Evolutionary conservation across 2,797 vertebrate genomes (phyloP), one percentile per base, ranked within the genome.

Genomic region (Premnoplex brunnescens): DNA sequence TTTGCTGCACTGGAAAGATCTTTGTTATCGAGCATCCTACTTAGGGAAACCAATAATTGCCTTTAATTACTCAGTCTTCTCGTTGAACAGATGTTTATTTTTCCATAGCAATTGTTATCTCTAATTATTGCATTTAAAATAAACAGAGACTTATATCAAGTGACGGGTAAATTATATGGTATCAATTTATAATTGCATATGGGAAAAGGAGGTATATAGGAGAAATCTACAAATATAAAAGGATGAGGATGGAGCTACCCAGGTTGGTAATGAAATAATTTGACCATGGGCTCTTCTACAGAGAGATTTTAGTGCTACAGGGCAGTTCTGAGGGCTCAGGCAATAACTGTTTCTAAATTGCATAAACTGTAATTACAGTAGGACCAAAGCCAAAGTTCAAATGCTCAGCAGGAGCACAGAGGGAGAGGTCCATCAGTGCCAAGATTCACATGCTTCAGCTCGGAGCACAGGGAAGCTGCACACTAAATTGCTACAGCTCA

Each of bases 51-150:
- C 93, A 89, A 11, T 71, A 66, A 71, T 95, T 79, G 60, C 55
- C 34, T 80, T 91, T 95, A 91, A 95, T 96, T 91, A 83, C 63
- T 95, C 94, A 72, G 63, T 84, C 78, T 85, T 90, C 89, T 79
- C 15, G 51, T 36, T 87, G 37, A 95, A 58, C 62, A 91, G 79
- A 73, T 95, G 85, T 95, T 98, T 93, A 94, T 96, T 97, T 97
- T 96, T 94, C 96, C 93, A 89, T 87, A 96, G 96, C 36, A 91
- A 93, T 81, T 96, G 93, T 95, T 95, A 93, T 84, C 88, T 96
- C 94, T 97, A 98, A 98, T 97, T 97, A 97, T 26, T 93, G 64
- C 34, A 30, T 95, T 95, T 78, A 88, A 95, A 95, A 89, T 79
- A 96, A 95, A 92, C 79, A 96, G 79, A 89, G 58, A 56, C 69